phyloP scores from a whole-genome alignment of 2,113 vertebrate genomes.

The Bagarius yarrelli region DNA sequence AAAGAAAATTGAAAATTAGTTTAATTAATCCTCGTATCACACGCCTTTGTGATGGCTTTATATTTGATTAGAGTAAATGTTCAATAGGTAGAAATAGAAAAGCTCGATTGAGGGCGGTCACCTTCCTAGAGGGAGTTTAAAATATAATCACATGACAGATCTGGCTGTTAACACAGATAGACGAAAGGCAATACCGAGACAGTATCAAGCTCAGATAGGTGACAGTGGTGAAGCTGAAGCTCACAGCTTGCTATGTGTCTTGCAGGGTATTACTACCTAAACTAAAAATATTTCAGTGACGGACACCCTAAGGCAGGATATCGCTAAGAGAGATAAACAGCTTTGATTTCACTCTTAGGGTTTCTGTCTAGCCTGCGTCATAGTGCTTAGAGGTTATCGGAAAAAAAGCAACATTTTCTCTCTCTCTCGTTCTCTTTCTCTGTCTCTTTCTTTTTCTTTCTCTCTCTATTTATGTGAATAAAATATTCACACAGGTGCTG shows the following conservation, averaged over 20 bases:
- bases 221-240: conserved; percentile 28
- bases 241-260: conserved; percentile 42
- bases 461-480: conserved; percentile 6
- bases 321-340: conserved; percentile 48
- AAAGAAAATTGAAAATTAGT: background rate
- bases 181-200: conserved; percentile 51
- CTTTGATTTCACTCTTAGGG: conserved; percentile 42
- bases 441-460: background rate
- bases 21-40: background rate
- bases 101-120: conserved; percentile 18
- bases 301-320: conserved; percentile 44
- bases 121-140: conserved; percentile 40
- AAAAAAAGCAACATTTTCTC: background rate
- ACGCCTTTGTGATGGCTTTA: conserved; percentile 12
- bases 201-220: conserved; percentile 44
- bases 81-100: conserved; percentile 12
- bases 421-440: background rate
- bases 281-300: conserved; percentile 57
- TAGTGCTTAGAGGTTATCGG: conserved; percentile 4
- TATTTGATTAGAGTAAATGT: conserved; percentile 6
- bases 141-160: conserved; percentile 47
- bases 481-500: background rate
- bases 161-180: conserved; percentile 49
- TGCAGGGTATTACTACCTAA: conserved; percentile 40
- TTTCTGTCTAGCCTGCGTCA: conserved; percentile 40